These are phyloP conservation scores for Cacatua alba DNA, from an alignment of 2,113 vertebrate genomes.

Conservation along the genomic window DNA sequence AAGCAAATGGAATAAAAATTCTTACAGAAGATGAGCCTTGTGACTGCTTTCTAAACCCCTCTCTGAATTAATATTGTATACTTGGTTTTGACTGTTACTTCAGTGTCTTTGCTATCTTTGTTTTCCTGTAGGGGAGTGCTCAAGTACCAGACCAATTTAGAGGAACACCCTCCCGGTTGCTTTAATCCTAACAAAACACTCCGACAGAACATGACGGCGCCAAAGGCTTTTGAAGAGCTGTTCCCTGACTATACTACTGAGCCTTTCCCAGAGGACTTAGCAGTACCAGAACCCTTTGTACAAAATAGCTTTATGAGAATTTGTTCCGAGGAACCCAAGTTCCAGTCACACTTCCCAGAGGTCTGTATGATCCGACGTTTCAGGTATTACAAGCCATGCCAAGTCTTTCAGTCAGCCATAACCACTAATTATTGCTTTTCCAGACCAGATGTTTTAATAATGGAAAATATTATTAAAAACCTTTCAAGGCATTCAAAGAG, in stretches of 20 bases:
- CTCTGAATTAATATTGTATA: not conserved
- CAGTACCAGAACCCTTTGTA: slow-evolving; percentile 52
- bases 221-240: slow-evolving; percentile 36
- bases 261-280: slow-evolving; percentile 29
- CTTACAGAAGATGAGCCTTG: not conserved
- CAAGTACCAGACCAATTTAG: slow-evolving; percentile 93
- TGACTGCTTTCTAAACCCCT: not conserved
- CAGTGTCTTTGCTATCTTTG: not conserved
- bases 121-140: slow-evolving; percentile 85
- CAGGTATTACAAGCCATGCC: slow-evolving; percentile 50
- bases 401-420: slow-evolving; percentile 56
- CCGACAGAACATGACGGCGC: slow-evolving; percentile 18
- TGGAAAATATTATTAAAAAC: slow-evolving; percentile 63
- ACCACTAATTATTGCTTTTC: slow-evolving; percentile 61
- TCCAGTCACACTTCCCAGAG: slow-evolving; percentile 91
- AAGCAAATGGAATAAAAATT: not conserved
- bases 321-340: slow-evolving; percentile 87
- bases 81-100: not conserved
- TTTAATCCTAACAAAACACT: slow-evolving; percentile 80
- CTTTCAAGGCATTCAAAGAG: slow-evolving; percentile 32
- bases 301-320: slow-evolving; percentile 66
- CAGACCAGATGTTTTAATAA: slow-evolving; percentile 65
- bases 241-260: slow-evolving; percentile 31
- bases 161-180: slow-evolving; percentile 92
- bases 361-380: slow-evolving; percentile 76